Conservation (phyloP, 2,797 vertebrate genomes). For the Peromyscus nudipes region DNA sequence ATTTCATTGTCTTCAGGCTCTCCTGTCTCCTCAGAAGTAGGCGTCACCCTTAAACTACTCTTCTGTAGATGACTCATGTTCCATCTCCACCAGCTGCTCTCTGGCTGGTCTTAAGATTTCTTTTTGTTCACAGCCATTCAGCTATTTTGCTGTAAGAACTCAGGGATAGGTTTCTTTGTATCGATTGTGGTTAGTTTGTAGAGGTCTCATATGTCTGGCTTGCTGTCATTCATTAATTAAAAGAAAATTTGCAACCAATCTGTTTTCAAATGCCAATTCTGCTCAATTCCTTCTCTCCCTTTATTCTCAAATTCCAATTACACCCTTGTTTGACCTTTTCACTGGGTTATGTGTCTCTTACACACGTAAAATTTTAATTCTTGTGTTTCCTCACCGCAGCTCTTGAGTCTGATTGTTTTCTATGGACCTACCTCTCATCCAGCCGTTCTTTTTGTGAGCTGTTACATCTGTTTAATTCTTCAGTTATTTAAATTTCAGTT, state of each 20-base stretch:
- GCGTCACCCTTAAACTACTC: not conserved
- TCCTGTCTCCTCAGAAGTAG: not conserved
- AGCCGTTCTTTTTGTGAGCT: not conserved
- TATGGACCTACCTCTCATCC: not conserved
- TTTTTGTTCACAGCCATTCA: not conserved
- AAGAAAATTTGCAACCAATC: not conserved
- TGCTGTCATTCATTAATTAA: conserved; percentile 29
- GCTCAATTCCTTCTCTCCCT: not conserved
- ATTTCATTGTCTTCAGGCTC: not conserved
- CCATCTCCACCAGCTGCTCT: too few relatives aligned
- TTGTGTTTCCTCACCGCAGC: not conserved
- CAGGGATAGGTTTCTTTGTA: conserved; percentile 11
- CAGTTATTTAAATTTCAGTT: conserved; percentile 39
- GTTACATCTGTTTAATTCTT: conserved; percentile 31
- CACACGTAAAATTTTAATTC: not conserved
- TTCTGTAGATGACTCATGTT: not conserved
- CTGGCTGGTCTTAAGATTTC: not conserved
- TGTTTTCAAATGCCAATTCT: conserved; percentile 46
- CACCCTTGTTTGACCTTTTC: conserved; percentile 1
- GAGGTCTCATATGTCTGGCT: conserved; percentile 48
- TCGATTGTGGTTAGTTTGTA: conserved; percentile 3
- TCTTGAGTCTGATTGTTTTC: conserved; percentile 15
- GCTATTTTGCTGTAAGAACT: not conserved
- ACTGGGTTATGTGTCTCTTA: not conserved
- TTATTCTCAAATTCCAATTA: not conserved